Evolutionary conservation across 2,113 vertebrate genomes (phyloP), one percentile per base, ranked within the genome.

Genomic region (Hassar affinis): DNA sequence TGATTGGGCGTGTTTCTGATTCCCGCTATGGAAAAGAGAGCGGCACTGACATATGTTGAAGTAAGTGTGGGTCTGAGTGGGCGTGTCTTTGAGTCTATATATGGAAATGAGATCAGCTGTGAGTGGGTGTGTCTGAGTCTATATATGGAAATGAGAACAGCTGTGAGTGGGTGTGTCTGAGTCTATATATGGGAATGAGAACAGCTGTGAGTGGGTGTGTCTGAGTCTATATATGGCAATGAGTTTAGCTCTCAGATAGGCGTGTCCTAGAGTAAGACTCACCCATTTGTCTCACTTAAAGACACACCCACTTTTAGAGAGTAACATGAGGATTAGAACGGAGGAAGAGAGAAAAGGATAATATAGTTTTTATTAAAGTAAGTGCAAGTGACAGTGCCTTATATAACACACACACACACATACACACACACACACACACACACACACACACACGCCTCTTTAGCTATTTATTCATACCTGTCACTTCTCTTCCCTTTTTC

Each of bases 361-460:
- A 59, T 38, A 47, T 49, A 72, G 42, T 49, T 72, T 54, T 45
- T 80, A 80, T 80, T 68, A 52, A 66, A 68, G 27, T 52, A 47
- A 35, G 18, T 35, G 4, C 51, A 30, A 68, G 45, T 68, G 61
- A 33, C 17, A 68, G 12, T 33, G 20, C 62, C 49, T 80, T 68
- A 68, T 68, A 64, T 80, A 68, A 80, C 59, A 56, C 75, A 3
- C 75, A 12, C 74, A 20, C 30, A 35, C 30, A 35, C 15, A 38
- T 27, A 33, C 61, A 42, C 64, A 38, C 61, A 20, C 30, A n/a
- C 61, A n/a, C 25, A 20, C 59, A 22, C 59, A 17, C 61, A 7
- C 57, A 17, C 12, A 17, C 61, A 64, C n/a, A 64, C 61, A 62
- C 61, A 62, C 61, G 0, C 42, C 5, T 42, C 69, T 72, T 72